Evolutionary conservation across 2,113 vertebrate species (phyloP).

Genomic region (Orthonyx spaldingii): DNA sequence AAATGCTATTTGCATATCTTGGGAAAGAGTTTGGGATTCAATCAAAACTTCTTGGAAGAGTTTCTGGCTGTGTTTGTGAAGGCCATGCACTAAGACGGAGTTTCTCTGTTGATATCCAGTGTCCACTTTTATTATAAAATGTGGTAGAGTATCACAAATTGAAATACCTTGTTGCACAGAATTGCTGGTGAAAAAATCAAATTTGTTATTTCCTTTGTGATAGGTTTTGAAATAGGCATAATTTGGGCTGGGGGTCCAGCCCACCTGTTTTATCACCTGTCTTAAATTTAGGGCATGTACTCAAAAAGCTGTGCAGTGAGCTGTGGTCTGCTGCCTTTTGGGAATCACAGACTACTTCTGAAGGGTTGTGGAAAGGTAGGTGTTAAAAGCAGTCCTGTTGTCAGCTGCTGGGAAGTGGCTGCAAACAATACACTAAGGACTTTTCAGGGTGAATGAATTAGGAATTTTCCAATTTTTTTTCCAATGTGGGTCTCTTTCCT

Average conservation of each 20-base stretch:
- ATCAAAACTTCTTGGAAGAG: background rate
- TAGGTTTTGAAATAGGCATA: background rate
- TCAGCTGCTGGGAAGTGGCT: background rate
- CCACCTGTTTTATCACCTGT: background rate
- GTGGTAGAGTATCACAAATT: background rate
- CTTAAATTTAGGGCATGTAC: background rate
- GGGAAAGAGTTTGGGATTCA: background rate
- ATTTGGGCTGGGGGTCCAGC: background rate
- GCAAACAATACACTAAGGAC: background rate
- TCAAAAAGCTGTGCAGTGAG: background rate
- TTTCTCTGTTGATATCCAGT: background rate
- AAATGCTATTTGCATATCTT: background rate
- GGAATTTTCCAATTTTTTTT: background rate
- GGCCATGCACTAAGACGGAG: background rate
- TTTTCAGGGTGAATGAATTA: background rate
- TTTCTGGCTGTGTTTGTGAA: background rate
- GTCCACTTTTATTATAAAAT: background rate
- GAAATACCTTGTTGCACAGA: background rate
- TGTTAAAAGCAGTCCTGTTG: background rate
- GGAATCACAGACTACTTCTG: background rate
- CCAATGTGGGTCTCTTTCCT: background rate
- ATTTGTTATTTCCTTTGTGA: background rate
- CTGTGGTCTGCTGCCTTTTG: background rate
- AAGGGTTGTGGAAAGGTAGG: background rate
- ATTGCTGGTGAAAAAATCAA: background rate